Evolutionary conservation across 1,140 invertebrate genomes (phyloP).

Genomic region (Phymorhynchus buccinoides): DNA sequence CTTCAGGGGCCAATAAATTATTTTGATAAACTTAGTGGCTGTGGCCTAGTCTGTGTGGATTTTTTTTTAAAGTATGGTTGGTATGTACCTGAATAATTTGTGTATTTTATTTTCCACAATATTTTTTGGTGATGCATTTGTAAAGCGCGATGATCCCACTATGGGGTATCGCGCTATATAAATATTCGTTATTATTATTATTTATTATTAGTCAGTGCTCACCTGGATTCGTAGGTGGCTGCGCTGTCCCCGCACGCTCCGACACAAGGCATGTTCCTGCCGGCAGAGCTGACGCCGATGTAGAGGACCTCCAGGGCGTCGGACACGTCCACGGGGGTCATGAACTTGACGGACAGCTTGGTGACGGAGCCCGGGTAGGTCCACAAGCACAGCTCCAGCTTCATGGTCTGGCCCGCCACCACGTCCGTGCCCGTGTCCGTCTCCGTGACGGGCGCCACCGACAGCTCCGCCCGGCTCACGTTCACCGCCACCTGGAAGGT

Average conservation of each 20-base stretch:
- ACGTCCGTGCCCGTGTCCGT: conserved; percentile 40
- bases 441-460: conserved; percentile 31
- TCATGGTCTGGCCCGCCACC: conserved; percentile 45
- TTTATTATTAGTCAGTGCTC: not conserved
- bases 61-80: too few relatives aligned
- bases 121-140: too few relatives aligned
- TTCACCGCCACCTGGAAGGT: not conserved
- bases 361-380: conserved; percentile 29
- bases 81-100: too few relatives aligned
- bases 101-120: too few relatives aligned
- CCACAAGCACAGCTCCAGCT: conserved; percentile 44
- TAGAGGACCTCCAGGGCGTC: conserved; percentile 49
- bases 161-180: too few relatives aligned
- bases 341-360: conserved; percentile 45
- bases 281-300: conserved; percentile 44
- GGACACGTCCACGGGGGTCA: conserved; percentile 25
- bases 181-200: too few relatives aligned
- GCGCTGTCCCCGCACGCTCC: conserved; percentile 34
- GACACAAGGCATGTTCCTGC: conserved; percentile 53
- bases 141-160: too few relatives aligned
- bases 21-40: too few relatives aligned
- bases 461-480: not conserved
- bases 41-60: too few relatives aligned
- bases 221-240: conserved; percentile 47
- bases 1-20: too few relatives aligned